A percentile compares a stretch with the other conserved stretches of the same genome.
Evolutionary conservation across 2,888 invertebrate species (phyloP).

Genomic region (Trichopria drosophilae): DNA sequence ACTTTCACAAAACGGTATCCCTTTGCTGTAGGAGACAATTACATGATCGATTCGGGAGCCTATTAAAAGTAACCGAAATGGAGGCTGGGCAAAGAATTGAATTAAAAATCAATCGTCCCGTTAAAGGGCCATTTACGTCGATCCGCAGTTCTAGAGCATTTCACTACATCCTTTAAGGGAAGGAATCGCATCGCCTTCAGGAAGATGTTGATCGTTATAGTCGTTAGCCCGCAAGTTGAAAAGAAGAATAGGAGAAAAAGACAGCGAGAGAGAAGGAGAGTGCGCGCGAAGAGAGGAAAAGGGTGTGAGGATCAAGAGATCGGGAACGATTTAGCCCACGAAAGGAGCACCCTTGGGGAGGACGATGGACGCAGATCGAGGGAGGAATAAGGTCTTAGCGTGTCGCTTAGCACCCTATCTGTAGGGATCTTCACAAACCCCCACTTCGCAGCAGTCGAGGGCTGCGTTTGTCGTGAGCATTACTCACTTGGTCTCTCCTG

Average conservation of each 20-base stretch:
- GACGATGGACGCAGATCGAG: slow-evolving; percentile 17
- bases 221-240: slow-evolving; percentile 20
- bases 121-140: too few species aligned
- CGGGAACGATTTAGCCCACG: slow-evolving; percentile 41
- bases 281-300: slow-evolving; percentile 5
- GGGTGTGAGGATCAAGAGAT: slow-evolving; percentile 44
- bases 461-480: slow-evolving; percentile 59
- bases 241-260: slow-evolving; percentile 12
- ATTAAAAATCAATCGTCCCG: too few species aligned
- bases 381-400: slow-evolving; percentile 50
- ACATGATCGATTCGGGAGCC: too few species aligned
- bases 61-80: too few species aligned
- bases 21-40: too few species aligned
- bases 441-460: slow-evolving; percentile 38
- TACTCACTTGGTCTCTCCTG: slow-evolving; percentile 52
- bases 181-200: too few species aligned
- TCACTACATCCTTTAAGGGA: too few species aligned
- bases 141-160: too few species aligned
- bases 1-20: too few species aligned
- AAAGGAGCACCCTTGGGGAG: slow-evolving; percentile 28
- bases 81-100: too few species aligned
- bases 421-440: slow-evolving; percentile 49
- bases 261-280: slow-evolving; percentile 11
- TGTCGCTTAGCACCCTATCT: slow-evolving; percentile 59
- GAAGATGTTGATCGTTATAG: slow-evolving; percentile 15